Conservation (phyloP, 2,888 invertebrate species). For the Scaptomyza tumidula region DNA sequence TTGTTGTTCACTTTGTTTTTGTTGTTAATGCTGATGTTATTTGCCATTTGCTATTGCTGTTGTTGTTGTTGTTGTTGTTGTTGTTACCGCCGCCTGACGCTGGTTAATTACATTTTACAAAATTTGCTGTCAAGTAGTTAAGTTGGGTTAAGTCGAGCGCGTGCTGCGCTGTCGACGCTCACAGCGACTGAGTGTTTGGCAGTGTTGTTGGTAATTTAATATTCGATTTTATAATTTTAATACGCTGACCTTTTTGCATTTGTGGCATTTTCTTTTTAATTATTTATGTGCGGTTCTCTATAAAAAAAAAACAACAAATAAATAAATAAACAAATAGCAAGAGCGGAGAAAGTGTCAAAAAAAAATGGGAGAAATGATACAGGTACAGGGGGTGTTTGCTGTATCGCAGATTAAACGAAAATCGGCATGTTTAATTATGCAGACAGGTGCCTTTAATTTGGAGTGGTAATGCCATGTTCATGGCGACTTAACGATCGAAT, state of each 20-base stretch:
- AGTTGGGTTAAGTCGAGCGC: constrained; percentile 80
- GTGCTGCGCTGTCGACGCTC: constrained; percentile 19
- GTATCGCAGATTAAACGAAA: constrained; percentile 72
- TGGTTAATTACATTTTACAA: constrained; percentile 84
- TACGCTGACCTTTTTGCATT: constrained; percentile 78
- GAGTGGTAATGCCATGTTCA: constrained; percentile 63
- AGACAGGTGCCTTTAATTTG: constrained; percentile 76
- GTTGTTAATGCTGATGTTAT: constrained; percentile 63
- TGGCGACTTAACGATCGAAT: background rate
- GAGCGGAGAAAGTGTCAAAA: background rate
- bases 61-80: constrained; percentile 35
- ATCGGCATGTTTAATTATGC: constrained; percentile 79
- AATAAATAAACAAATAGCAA: background rate
- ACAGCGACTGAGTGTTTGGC: constrained; percentile 9
- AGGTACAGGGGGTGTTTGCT: constrained; percentile 5
- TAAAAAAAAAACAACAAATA: constrained; percentile 3
- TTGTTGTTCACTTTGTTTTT: constrained; percentile 56
- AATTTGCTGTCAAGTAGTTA: constrained; percentile 83
- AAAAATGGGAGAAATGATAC: background rate
- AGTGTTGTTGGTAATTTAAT: constrained; percentile 73
- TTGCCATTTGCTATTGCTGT: constrained; percentile 26
- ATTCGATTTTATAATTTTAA: constrained; percentile 81
- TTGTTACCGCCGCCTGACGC: constrained; percentile 62
- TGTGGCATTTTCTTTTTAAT: constrained; percentile 79
- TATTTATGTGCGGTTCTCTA: constrained; percentile 70